A percentile compares a stretch with the other conserved stretches of the same genome.
Conservation (phyloP, 2,113 vertebrate species). For the Anhinga rufa region DNA sequence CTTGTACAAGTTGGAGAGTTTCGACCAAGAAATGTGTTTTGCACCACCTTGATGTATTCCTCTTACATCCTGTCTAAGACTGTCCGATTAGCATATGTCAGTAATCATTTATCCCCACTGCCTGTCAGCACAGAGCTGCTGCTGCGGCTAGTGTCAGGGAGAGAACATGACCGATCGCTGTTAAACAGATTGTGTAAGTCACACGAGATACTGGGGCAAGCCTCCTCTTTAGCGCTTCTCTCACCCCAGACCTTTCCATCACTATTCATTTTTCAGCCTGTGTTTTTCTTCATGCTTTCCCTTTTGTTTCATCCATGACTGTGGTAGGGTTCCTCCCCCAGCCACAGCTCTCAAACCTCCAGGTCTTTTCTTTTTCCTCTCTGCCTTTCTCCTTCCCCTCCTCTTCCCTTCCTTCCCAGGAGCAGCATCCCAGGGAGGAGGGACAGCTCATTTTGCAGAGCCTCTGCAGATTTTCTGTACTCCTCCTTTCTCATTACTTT, state of each 20-base stretch:
- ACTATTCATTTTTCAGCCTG: constrained; percentile 20
- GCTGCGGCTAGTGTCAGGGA: constrained; percentile 30
- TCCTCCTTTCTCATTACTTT: not conserved
- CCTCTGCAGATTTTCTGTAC: not conserved
- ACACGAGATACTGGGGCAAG: constrained; percentile 76
- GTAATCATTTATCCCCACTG: constrained; percentile 54
- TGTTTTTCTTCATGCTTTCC: not conserved
- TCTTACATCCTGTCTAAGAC: constrained; percentile 35
- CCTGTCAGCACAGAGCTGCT: constrained; percentile 52
- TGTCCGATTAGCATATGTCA: constrained; percentile 71
- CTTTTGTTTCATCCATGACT: not conserved
- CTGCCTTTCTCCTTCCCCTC: not conserved
- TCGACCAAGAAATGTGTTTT: not conserved
- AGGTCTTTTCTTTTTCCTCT: not conserved
- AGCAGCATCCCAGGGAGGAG: not conserved
- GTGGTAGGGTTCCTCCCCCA: not conserved
- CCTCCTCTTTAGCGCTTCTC: not conserved
- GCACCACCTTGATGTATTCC: constrained; percentile 37
- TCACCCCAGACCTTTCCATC: constrained; percentile 43
- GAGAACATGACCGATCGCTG: constrained; percentile 57
- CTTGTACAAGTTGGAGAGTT: constrained; percentile 49
- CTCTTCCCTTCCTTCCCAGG: not conserved
- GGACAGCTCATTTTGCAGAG: not conserved
- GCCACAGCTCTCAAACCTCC: not conserved
- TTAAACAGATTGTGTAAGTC: constrained; percentile 73